phyloP scores from a whole-genome alignment of 2,113 vertebrate genomes.

The Setophaga petechia region DNA sequence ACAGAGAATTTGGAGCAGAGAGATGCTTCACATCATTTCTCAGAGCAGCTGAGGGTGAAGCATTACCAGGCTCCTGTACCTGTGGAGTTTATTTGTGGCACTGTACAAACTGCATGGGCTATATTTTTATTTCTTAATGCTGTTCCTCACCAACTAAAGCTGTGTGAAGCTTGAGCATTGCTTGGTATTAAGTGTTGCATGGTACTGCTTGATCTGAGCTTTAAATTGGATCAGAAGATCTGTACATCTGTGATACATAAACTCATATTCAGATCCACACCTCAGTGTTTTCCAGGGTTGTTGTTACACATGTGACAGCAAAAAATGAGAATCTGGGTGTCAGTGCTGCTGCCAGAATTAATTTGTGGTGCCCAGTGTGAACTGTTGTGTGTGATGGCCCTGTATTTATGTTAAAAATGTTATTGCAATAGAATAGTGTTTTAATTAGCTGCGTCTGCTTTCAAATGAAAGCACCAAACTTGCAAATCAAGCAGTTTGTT shows the following conservation, averaged over 20 bases:
- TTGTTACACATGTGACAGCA: constrained; percentile 9
- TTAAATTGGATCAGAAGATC: constrained; percentile 9
- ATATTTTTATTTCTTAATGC: neutral
- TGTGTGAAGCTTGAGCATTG: neutral
- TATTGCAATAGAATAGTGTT: neutral
- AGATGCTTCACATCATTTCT: fast-evolving
- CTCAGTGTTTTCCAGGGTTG: constrained; percentile 3
- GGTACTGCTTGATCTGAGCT: neutral
- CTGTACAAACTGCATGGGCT: neutral
- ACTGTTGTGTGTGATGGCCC: neutral
- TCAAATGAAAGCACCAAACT: neutral
- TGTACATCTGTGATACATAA: neutral
- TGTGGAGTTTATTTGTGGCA: neutral
- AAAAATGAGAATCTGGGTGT: constrained; percentile 56
- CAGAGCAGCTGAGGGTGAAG: neutral
- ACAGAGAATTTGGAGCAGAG: neutral
- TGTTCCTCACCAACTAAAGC: neutral
- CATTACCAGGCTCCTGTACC: too few species aligned
- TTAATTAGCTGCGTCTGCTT: constrained; percentile 23
- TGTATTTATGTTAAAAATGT: constrained; percentile 12
- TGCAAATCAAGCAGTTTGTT: constrained; percentile 39
- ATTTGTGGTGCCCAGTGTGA: constrained; percentile 36
- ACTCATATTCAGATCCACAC: neutral
- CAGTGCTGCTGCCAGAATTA: constrained; percentile 34
- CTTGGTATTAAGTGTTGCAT: neutral